phyloP scores from a whole-genome alignment of 1,140 invertebrate genomes.

The Drosophila kohkoa region DNA sequence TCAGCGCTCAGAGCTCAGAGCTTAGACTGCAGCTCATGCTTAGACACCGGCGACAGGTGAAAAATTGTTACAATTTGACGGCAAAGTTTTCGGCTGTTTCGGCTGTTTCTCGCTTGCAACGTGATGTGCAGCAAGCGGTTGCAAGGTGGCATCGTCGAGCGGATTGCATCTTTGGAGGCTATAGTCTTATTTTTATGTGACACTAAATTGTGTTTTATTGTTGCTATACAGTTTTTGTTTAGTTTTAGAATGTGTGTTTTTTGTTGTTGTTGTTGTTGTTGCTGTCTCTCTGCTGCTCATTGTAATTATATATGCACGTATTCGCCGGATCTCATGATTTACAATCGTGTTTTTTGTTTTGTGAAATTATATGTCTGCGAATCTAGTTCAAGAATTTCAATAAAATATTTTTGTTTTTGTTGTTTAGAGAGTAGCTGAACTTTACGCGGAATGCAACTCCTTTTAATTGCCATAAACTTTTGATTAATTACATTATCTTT shows the following conservation, averaged over 20 bases:
- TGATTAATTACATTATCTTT: neutral
- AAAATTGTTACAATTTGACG: constrained; percentile 83
- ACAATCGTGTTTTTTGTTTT: constrained; percentile 23
- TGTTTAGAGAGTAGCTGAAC: neutral
- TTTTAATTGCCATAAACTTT: neutral
- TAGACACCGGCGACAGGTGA: constrained; percentile 69
- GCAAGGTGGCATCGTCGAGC: constrained; percentile 20
- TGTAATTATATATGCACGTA: constrained; percentile 76
- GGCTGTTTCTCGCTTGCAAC: constrained; percentile 53
- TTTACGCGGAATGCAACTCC: neutral
- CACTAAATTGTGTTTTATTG: constrained; percentile 72
- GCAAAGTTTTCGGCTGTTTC: constrained; percentile 45
- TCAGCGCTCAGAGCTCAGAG: constrained; percentile 6
- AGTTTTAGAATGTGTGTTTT: constrained; percentile 59
- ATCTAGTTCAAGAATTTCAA: constrained; percentile 47
- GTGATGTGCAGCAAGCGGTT: constrained; percentile 52
- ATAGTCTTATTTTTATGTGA: constrained; percentile 58
- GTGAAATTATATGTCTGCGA: constrained; percentile 25
- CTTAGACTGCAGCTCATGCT: neutral
- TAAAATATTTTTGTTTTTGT: neutral
- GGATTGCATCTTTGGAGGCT: constrained; percentile 7
- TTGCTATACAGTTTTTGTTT: constrained; percentile 31
- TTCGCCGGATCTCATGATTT: constrained; percentile 40
- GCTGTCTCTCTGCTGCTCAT: constrained; percentile 8
- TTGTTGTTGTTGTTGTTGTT: too few relatives aligned